These are phyloP conservation scores for Chironomus tepperi DNA, from an alignment of 1,140 invertebrate species.

Conservation along the genomic window DNA sequence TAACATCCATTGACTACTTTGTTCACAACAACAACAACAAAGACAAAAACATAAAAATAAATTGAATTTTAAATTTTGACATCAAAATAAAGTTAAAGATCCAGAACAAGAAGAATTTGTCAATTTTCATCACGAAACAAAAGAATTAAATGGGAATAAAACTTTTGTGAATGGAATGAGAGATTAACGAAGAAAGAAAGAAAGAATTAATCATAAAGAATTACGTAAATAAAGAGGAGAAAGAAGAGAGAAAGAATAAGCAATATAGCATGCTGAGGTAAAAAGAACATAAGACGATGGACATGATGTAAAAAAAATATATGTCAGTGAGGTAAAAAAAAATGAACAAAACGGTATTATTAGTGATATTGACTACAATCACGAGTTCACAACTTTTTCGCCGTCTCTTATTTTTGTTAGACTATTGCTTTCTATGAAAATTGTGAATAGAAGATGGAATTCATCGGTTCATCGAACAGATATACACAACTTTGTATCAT, in stretches of 20 bases:
- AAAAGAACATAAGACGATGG: background rate
- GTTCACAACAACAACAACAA: no score
- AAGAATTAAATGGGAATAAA: no score
- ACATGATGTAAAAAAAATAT: conserved; percentile 5
- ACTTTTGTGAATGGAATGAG: no score
- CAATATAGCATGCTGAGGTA: background rate
- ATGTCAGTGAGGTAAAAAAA: background rate
- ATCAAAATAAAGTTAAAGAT: no score
- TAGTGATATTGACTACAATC: background rate
- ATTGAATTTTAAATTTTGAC: no score
- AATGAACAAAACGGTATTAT: background rate
- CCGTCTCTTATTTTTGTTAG: background rate
- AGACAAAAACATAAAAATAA: no score
- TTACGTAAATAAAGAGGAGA: background rate
- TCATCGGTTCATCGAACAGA: conserved; percentile 5
- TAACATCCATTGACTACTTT: no score
- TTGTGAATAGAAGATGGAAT: background rate
- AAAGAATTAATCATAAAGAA: background rate
- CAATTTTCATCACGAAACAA: no score
- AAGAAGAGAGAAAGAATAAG: background rate
- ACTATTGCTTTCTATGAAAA: background rate
- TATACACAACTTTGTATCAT: background rate
- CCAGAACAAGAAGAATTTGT: no score
- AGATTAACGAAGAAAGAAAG: background rate
- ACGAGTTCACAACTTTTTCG: conserved; percentile 1